Evolutionary conservation across 2,797 vertebrate genomes (phyloP).

Genomic region (Aeoliscus strigatus): DNA sequence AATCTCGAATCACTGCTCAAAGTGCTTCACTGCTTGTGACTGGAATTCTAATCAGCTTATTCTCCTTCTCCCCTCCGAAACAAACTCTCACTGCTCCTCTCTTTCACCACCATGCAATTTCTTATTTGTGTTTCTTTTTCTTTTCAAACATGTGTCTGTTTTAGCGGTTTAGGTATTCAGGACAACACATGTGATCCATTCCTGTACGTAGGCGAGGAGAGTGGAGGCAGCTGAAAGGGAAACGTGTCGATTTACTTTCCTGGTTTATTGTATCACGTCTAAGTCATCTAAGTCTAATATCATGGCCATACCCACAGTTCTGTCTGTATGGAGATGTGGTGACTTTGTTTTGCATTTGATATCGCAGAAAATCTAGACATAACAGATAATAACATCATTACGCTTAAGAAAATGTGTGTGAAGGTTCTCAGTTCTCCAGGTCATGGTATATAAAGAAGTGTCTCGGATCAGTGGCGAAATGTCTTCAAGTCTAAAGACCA

Average conservation of each 20-base stretch:
- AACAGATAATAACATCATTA: no score
- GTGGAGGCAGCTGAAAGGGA: constrained; percentile 64
- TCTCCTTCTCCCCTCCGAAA: constrained; percentile 43
- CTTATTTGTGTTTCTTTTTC: constrained; percentile 29
- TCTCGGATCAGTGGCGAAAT: no score
- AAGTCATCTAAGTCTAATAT: constrained; percentile 6
- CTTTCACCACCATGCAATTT: constrained; percentile 12
- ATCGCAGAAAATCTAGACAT: no score
- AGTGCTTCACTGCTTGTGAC: constrained; percentile 67
- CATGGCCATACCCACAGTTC: not conserved
- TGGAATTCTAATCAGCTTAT: constrained; percentile 77
- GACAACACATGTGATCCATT: constrained; percentile 74
- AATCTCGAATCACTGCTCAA: constrained; percentile 70
- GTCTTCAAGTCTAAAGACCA: no score
- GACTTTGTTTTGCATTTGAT: no score
- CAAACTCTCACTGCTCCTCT: constrained; percentile 15
- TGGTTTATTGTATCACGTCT: constrained; percentile 43
- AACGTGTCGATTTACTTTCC: constrained; percentile 62
- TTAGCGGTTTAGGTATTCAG: constrained; percentile 36
- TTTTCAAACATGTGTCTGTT: constrained; percentile 31
- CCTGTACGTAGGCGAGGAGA: constrained; percentile 58
- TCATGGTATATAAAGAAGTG: no score
- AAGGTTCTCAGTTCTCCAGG: no score
- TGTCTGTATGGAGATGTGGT: not conserved
- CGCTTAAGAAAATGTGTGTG: no score